A percentile compares a stretch with the other conserved stretches of the same genome.
These are phyloP conservation scores for Campoletis sonorensis DNA, from an alignment of 1,140 invertebrate genomes.

Conservation along the genomic window DNA sequence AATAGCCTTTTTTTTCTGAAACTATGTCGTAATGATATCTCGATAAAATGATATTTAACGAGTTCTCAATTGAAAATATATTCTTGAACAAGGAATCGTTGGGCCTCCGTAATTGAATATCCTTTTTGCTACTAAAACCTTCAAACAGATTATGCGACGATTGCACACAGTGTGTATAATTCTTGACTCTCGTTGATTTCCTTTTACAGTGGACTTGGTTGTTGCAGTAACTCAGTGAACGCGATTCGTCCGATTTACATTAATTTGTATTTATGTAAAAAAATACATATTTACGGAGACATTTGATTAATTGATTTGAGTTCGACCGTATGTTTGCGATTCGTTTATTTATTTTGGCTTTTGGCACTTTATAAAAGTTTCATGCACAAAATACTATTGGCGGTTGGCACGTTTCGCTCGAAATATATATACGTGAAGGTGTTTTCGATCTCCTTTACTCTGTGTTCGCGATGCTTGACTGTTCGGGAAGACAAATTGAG, in stretches of 20 bases:
- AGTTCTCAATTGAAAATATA: not conserved
- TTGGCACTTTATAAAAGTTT: conserved; percentile 60
- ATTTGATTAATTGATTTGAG: conserved; percentile 6
- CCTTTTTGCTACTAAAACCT: conserved; percentile 25
- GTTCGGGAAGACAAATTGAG: conserved; percentile 61
- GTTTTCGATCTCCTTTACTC: conserved; percentile 21
- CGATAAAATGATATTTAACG: not conserved
- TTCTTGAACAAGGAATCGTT: not conserved
- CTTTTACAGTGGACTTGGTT: conserved; percentile 50
- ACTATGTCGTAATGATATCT: not conserved
- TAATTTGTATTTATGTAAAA: too few species aligned
- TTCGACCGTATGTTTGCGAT: conserved; percentile 23
- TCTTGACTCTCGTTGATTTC: conserved; percentile 49
- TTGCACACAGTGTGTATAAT: conserved; percentile 15
- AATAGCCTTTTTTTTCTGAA: not conserved
- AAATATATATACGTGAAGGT: conserved; percentile 29
- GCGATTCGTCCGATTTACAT: conserved; percentile 47
- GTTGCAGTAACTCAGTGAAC: conserved; percentile 11
- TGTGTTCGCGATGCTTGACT: conserved; percentile 38
- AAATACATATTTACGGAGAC: conserved; percentile 7
- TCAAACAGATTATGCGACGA: not conserved
- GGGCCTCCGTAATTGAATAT: conserved; percentile 7
- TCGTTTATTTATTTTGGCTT: conserved; percentile 15
- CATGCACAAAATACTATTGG: conserved; percentile 56
- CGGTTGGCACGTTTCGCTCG: conserved; percentile 11